These are phyloP conservation scores for Anser brachyrhynchus DNA, from an alignment of 2,113 vertebrate genomes.

Conservation along the genomic window DNA sequence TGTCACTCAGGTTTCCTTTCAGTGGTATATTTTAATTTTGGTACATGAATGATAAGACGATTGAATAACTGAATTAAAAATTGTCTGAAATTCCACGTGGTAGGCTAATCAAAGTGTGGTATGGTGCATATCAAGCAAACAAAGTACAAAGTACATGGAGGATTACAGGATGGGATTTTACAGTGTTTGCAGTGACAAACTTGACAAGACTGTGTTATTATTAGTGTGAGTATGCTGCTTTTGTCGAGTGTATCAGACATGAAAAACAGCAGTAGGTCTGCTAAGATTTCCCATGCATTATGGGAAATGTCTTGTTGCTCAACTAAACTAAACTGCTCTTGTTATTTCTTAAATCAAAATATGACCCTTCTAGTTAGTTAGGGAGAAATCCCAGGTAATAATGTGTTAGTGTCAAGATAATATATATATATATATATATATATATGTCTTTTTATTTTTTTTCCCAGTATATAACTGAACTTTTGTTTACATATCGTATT, in stretches of 20 bases:
- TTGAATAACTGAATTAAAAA: background rate
- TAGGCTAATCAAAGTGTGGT: background rate
- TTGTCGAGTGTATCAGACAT: background rate
- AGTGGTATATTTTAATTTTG: background rate
- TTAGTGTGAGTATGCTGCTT: background rate
- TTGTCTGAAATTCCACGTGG: background rate
- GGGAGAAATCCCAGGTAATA: background rate
- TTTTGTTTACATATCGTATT: background rate
- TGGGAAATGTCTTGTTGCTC: background rate
- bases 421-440: too few relatives aligned
- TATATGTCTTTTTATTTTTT: background rate
- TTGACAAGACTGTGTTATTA: background rate
- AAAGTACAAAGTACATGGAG: background rate
- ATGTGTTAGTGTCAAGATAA: background rate
- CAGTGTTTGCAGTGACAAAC: background rate
- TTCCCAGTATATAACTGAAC: background rate
- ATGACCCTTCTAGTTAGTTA: background rate
- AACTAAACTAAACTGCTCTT: background rate
- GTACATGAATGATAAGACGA: background rate
- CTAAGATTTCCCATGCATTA: background rate
- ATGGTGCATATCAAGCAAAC: background rate
- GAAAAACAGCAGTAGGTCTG: background rate
- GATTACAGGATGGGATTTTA: background rate
- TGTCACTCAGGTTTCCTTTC: background rate
- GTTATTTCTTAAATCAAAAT: background rate